Conservation (phyloP, 1,140 invertebrate genomes). For the Sminthurides bifidus region DNA sequence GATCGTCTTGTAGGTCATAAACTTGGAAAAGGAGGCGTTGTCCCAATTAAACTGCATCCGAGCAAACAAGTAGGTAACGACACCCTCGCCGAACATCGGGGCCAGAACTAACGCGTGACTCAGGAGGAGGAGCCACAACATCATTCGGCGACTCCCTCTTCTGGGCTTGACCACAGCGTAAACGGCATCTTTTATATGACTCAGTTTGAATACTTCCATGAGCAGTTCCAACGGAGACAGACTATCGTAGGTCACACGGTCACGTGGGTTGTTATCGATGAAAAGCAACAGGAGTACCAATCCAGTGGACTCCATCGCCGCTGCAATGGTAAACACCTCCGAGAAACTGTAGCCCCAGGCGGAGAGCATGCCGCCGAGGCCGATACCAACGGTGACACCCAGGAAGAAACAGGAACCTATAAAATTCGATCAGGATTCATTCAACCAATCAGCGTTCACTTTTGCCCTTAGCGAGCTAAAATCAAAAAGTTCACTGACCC, state of each 20-base stretch:
- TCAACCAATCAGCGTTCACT: too few relatives aligned
- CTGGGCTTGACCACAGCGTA: slow-evolving; percentile 15
- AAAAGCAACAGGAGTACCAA: slow-evolving; percentile 9
- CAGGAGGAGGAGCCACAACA: slow-evolving; percentile 13
- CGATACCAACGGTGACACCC: slow-evolving; percentile 23
- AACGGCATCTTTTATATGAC: slow-evolving; percentile 20
- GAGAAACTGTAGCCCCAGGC: slow-evolving; percentile 3
- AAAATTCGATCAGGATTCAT: too few relatives aligned
- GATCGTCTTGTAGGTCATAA: slow-evolving; percentile 27
- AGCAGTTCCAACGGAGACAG: slow-evolving; percentile 10
- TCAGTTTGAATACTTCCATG: slow-evolving; percentile 18
- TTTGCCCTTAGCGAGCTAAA: too few relatives aligned
- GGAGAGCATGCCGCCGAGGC: slow-evolving; percentile 11
- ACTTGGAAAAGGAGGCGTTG: slow-evolving; percentile 67
- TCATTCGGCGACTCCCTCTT: slow-evolving; percentile 14
- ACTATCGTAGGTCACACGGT: slow-evolving; percentile 8
- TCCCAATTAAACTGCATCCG: slow-evolving; percentile 70
- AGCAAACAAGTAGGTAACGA: slow-evolving; percentile 54
- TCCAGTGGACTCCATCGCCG: slow-evolving; percentile 10
- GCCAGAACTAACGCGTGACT: slow-evolving; percentile 13
- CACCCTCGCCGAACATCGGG: neutral
- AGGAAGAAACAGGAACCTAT: slow-evolving; percentile 21
- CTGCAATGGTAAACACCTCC: slow-evolving; percentile 15
- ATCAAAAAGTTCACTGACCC: too few relatives aligned
- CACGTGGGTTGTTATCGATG: slow-evolving; percentile 12